Conservation (phyloP, 2,113 vertebrate species). For the Furnarius figulus region DNA sequence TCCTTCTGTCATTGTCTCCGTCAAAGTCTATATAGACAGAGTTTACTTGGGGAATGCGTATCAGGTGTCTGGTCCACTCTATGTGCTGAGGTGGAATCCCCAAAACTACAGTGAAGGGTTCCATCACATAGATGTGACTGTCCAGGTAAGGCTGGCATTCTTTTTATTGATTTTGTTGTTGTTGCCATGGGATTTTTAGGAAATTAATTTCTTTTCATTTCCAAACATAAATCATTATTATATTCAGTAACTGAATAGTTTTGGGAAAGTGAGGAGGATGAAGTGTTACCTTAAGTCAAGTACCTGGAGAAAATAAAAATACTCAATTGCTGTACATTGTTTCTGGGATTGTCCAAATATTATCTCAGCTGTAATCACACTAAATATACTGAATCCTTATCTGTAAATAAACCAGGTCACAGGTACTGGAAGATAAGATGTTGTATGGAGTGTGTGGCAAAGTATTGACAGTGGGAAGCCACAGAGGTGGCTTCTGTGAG, state of each 20-base stretch:
- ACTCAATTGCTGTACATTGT: neutral
- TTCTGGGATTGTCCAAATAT: neutral
- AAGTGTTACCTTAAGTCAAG: neutral
- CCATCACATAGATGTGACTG: constrained; percentile 86
- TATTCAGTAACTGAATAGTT: neutral
- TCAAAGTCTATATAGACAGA: constrained; percentile 84
- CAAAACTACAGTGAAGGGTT: constrained; percentile 82
- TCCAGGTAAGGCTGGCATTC: constrained; percentile 78
- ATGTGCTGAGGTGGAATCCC: constrained; percentile 87
- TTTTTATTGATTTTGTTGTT: neutral
- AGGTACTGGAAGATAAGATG: neutral
- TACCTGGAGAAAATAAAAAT: neutral
- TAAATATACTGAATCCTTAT: neutral
- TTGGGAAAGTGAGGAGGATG: neutral
- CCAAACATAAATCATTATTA: neutral
- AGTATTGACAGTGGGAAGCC: neutral
- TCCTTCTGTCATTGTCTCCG: constrained; percentile 79
- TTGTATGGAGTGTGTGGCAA: neutral
- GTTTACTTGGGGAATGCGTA: constrained; percentile 77
- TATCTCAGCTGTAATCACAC: neutral
- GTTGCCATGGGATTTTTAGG: neutral
- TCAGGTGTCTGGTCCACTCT: constrained; percentile 87
- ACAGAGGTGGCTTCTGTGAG: neutral
- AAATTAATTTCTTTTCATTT: neutral
- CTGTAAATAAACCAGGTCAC: neutral